Percentiles rank a stretch among this genome's conserved stretches.
Evolutionary conservation across 2,888 invertebrate genomes (phyloP).

Genomic region (Brachypalpus laphriformis): DNA sequence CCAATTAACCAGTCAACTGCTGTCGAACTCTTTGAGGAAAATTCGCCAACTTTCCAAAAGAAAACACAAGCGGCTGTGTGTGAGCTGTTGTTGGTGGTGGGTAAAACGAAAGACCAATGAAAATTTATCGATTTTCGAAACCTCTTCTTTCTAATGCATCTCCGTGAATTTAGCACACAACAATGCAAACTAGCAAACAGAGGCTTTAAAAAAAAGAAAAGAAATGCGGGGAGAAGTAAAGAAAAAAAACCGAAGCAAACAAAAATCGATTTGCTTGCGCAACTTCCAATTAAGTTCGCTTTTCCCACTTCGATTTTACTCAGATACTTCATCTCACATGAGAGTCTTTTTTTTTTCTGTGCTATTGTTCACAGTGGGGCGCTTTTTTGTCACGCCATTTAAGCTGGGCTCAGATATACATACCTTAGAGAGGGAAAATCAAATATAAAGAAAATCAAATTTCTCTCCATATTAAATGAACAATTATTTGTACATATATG

Average conservation of each 20-base stretch:
- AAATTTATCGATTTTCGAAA: conserved; percentile 69
- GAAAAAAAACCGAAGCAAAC: conserved; percentile 22
- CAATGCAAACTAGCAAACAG: conserved; percentile 49
- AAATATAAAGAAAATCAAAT: conserved; percentile 34
- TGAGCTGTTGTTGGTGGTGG: no score
- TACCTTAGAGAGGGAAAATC: conserved; percentile 33
- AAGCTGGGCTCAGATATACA: conserved; percentile 27
- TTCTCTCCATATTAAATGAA: conserved; percentile 51
- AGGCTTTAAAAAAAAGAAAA: conserved; percentile 32
- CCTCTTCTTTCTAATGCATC: conserved; percentile 66
- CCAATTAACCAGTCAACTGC: conserved; percentile 56
- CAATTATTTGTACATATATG: conserved; percentile 29
- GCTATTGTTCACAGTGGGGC: conserved; percentile 45
- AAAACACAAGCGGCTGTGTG: not conserved
- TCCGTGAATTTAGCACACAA: conserved; percentile 54
- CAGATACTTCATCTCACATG: conserved; percentile 53
- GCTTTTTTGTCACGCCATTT: conserved; percentile 62
- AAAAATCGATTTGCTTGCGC: conserved; percentile 73
- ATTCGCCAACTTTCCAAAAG: conserved; percentile 55
- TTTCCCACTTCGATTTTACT: conserved; percentile 58
- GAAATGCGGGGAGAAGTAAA: conserved; percentile 11
- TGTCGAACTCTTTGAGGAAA: conserved; percentile 3
- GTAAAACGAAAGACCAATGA: conserved; percentile 46
- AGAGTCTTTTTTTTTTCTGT: no score
- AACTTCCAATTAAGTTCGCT: conserved; percentile 71